These are phyloP conservation scores for Megaceryle alcyon DNA, from an alignment of 2,797 vertebrate genomes.

Conservation along the genomic window DNA sequence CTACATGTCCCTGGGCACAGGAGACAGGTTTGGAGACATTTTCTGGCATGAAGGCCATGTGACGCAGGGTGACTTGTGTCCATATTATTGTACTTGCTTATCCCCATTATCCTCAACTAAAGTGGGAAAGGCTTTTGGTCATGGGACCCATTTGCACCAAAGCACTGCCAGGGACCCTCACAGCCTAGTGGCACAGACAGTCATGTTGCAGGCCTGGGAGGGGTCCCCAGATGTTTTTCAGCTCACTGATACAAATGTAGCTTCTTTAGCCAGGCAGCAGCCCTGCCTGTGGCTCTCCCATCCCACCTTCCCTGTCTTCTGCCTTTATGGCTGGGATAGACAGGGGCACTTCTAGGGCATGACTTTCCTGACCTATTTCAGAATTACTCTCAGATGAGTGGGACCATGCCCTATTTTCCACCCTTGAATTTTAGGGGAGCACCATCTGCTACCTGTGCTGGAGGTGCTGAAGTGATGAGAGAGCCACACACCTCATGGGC, in stretches of 20 bases:
- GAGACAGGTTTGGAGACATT: background rate
- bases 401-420: background rate
- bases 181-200: background rate
- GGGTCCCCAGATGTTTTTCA: background rate
- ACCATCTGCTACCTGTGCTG: background rate
- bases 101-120: background rate
- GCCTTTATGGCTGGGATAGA: background rate
- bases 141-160: background rate
- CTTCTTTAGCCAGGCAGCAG: background rate
- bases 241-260: rapidly evolving
- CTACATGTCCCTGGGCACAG: background rate
- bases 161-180: background rate
- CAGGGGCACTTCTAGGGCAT: background rate
- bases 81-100: background rate
- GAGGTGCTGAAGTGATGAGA: background rate
- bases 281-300: background rate
- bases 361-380: background rate
- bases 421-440: background rate
- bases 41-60: rapidly evolving
- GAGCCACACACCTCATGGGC: background rate
- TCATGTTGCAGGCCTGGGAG: rapidly evolving
- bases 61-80: rapidly evolving
- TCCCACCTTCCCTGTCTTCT: background rate
- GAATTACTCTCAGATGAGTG: background rate
- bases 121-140: background rate